Conservation (phyloP, 2,888 invertebrate genomes). For the Lasioglossum calceatum region DNA sequence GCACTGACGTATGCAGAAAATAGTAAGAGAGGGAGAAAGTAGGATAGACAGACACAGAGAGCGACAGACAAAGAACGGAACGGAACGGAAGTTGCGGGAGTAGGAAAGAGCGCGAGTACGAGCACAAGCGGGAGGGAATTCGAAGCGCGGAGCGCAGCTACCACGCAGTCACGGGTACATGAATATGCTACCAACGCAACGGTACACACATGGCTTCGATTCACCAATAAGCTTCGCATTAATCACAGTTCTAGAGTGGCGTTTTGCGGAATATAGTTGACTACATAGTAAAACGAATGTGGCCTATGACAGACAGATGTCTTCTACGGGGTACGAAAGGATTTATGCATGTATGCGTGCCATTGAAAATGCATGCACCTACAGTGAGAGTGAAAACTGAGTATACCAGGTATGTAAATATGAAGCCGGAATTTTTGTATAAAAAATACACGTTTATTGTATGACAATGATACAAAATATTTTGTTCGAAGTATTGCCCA, state of each 20-base stretch:
- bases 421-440: too few species aligned
- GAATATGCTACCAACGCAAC: slow-evolving; percentile 36
- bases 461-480: too few species aligned
- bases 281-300: slow-evolving; percentile 3
- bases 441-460: too few species aligned
- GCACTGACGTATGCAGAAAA: slow-evolving; percentile 42
- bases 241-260: slow-evolving; percentile 62
- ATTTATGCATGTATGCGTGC: neutral
- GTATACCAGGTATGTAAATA: too few species aligned
- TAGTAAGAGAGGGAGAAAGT: slow-evolving; percentile 25
- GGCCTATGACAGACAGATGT: slow-evolving; percentile 7
- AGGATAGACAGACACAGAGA: slow-evolving; percentile 9
- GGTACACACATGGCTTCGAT: slow-evolving; percentile 40
- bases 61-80: neutral
- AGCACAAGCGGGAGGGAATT: slow-evolving; percentile 26
- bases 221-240: slow-evolving; percentile 67
- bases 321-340: slow-evolving; percentile 29
- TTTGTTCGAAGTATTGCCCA: too few species aligned
- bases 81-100: neutral
- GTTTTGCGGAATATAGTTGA: slow-evolving; percentile 48
- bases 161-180: slow-evolving; percentile 38
- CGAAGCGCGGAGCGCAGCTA: slow-evolving; percentile 37
- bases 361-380: too few species aligned
- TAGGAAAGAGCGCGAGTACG: slow-evolving; percentile 6
- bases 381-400: too few species aligned